These are phyloP conservation scores for Allophyes oxyacanthae DNA, from an alignment of 2,888 invertebrate genomes.

Conservation along the genomic window DNA sequence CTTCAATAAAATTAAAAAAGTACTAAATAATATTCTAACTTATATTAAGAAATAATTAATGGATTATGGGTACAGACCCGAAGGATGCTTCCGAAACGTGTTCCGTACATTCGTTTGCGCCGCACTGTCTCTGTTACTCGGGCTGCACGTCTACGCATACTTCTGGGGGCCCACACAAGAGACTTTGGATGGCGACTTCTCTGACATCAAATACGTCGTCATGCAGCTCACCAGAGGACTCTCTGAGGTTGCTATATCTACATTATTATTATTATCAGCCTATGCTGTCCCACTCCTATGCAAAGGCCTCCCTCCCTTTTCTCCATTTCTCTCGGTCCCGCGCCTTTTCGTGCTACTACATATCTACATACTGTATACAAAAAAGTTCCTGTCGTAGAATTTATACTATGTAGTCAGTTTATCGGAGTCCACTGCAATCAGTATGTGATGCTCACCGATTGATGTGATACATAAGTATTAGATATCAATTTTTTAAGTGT, in stretches of 20 bases:
- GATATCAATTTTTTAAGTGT: too few species aligned
- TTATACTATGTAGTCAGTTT: too few species aligned
- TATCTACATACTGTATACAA: too few species aligned
- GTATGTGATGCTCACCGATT: too few species aligned
- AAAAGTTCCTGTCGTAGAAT: too few species aligned
- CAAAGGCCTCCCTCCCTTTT: too few species aligned
- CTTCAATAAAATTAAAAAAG: background rate
- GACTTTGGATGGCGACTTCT: slow-evolving; percentile 71
- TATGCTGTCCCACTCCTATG: too few species aligned
- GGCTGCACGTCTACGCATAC: slow-evolving; percentile 76
- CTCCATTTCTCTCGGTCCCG: too few species aligned
- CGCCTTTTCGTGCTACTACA: too few species aligned
- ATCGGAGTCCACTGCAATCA: too few species aligned
- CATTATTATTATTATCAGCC: too few species aligned
- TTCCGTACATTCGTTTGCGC: slow-evolving; percentile 79
- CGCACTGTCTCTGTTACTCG: slow-evolving; percentile 72
- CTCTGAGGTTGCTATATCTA: slow-evolving; percentile 68
- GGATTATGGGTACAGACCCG: slow-evolving; percentile 66
- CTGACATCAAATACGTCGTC: slow-evolving; percentile 79
- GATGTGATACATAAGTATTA: too few species aligned
- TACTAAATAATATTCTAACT: background rate
- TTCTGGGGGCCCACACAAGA: slow-evolving; percentile 70
- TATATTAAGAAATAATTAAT: slow-evolving; percentile 44
- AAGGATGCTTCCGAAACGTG: slow-evolving; percentile 61
- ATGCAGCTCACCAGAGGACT: slow-evolving; percentile 78